These are phyloP conservation scores for Mesocricetus auratus DNA, from an alignment of 2,113 vertebrate genomes.

Conservation along the genomic window DNA sequence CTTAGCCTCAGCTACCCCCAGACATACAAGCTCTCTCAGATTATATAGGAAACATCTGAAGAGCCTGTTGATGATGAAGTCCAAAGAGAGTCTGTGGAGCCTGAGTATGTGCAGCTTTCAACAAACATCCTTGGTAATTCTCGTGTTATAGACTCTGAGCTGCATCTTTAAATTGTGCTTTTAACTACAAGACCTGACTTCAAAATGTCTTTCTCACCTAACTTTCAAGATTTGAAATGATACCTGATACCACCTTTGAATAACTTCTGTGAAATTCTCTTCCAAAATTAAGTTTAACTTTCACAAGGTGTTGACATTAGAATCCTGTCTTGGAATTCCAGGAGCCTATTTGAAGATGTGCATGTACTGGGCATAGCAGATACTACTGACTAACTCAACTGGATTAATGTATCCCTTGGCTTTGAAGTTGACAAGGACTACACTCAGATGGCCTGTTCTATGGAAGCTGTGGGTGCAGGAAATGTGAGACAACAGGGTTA, in stretches of 20 bases:
- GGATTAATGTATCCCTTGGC: neutral
- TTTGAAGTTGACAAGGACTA: neutral
- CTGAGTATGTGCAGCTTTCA: neutral
- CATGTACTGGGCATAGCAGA: neutral
- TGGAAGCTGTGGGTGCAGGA: neutral
- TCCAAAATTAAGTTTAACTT: constrained; percentile 56
- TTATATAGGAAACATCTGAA: neutral
- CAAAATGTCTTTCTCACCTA: neutral
- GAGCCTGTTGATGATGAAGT: neutral
- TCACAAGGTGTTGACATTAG: constrained; percentile 17
- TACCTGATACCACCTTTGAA: constrained; percentile 43
- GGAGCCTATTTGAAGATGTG: neutral
- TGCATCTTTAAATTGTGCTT: constrained; percentile 7
- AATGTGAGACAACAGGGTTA: neutral
- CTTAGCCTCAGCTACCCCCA: neutral
- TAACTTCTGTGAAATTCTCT: constrained; percentile 48
- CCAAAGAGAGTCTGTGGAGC: neutral
- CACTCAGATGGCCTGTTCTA: neutral
- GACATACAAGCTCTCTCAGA: neutral
- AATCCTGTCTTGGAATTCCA: neutral
- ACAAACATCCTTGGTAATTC: neutral
- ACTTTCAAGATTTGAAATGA: neutral
- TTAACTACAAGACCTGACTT: neutral
- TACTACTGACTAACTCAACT: neutral
- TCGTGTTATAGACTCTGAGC: neutral